Base-by-base conservation (phyloP, 2,797 vertebrate species). In the Eulemur mongoz region DNA sequence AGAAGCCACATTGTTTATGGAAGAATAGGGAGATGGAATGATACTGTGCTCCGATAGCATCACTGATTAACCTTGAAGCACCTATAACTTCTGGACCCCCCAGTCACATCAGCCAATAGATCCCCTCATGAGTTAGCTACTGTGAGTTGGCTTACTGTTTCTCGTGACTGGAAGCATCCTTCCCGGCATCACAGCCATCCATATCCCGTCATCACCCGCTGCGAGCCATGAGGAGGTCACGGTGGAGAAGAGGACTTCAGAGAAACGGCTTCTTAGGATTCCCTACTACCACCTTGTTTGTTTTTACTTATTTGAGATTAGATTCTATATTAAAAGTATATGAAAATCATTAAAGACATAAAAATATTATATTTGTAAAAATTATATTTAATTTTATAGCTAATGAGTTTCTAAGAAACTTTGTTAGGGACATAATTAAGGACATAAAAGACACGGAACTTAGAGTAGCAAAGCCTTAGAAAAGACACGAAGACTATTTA, bases 221-320 rank as follows among this genome's bases (percentile, higher is more conserved):
- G 0, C 32, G 32, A 96, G 63, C 13, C 4, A 15, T 38, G 32
- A 96, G 52, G 63, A 94, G 79, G 43, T 50, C 18, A 38, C 40
- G 40, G n/a, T 14, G 25, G 17, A 40, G n/a, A 82, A 79, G 43
- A 85, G 18, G n/a, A 61, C 20, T 93, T 75, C 83, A 65, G 32
- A 93, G 88, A 93, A 93, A 94, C 27, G 40, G 12, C 50, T 93
- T 75, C 78, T 59, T 89, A 35, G 32, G n/a, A 67, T 85, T 80
- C 11, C 63, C 65, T 25, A 43, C 45, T 35, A 40, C 59, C 22
- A 72, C 10, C 27, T 75, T 61, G 20, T 69, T 93, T 73, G 14
- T 27, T 89, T 96, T 85, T 73, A 50, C 61, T 95, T 91, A 81
- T 23, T 73, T 61, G n/a, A 86, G 18, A 52, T 18, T 38, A 89